Evolutionary conservation across 2,888 invertebrate genomes (phyloP).

Genomic region (Stenodema calcarata): DNA sequence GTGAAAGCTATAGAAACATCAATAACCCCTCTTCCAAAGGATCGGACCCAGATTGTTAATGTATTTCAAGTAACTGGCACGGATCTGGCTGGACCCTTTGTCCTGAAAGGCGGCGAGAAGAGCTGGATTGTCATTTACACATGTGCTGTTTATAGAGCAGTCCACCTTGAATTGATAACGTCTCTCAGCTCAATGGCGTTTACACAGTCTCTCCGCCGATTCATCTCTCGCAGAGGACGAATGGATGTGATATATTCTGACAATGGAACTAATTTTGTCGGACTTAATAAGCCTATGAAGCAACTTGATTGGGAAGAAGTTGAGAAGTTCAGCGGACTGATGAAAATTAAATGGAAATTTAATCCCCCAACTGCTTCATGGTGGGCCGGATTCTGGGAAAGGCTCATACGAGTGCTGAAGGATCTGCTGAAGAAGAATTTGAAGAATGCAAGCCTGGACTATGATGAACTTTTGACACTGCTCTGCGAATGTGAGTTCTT

Average conservation of each 20-base stretch:
- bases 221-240: background rate
- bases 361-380: constrained; percentile 59
- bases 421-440: constrained; percentile 30
- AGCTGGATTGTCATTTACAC: background rate
- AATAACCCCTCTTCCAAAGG: background rate
- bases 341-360: constrained; percentile 58
- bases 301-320: constrained; percentile 64
- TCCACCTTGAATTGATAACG: background rate
- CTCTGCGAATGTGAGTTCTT: constrained; percentile 41
- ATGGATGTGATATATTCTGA: constrained; percentile 59
- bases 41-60: background rate
- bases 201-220: constrained; percentile 54
- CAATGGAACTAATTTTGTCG: constrained; percentile 61
- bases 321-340: constrained; percentile 46
- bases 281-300: constrained; percentile 61
- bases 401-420: constrained; percentile 47
- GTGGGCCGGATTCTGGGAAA: constrained; percentile 62
- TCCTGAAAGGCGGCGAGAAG: background rate
- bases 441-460: constrained; percentile 13
- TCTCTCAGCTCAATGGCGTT: constrained; percentile 57
- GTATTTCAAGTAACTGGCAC: background rate
- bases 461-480: constrained; percentile 43
- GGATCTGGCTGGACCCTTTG: background rate
- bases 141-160: background rate
- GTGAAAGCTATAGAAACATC: background rate